Percentiles rank a stretch among this genome's conserved stretches.
Evolutionary conservation across 2,797 vertebrate species (phyloP).

Genomic region (Holocentrus rufus): DNA sequence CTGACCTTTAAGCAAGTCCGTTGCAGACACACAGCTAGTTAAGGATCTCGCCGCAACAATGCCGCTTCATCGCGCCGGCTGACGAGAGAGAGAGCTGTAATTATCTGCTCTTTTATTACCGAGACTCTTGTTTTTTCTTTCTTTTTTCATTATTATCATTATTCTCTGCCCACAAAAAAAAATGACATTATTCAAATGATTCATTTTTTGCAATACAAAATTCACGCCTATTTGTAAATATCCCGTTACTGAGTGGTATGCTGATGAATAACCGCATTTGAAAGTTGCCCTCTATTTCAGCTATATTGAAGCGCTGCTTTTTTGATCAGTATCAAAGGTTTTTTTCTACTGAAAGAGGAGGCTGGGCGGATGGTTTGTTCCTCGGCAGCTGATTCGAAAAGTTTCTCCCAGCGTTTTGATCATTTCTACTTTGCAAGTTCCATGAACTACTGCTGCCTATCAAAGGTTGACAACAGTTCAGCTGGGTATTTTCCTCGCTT

Average conservation of each 20-base stretch:
- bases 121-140: constrained; percentile 11
- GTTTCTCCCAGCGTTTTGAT: background rate
- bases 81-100: constrained; percentile 60
- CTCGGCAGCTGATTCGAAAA: background rate
- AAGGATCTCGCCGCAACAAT: constrained; percentile 74
- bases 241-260: constrained; percentile 23
- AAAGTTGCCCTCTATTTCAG: constrained; percentile 21
- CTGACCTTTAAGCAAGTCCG: constrained; percentile 80
- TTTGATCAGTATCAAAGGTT: constrained; percentile 19
- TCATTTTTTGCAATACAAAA: constrained; percentile 53
- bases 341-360: background rate
- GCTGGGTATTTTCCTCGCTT: constrained; percentile 21
- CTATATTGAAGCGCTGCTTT: constrained; percentile 4
- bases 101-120: constrained; percentile 68
- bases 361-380: background rate
- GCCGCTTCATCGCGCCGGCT: constrained; percentile 61
- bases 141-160: background rate
- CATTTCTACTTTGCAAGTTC: background rate
- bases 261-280: constrained; percentile 37
- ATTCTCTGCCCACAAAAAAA: constrained; percentile 18
- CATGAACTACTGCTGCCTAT: constrained; percentile 4
- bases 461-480: constrained; percentile 4
- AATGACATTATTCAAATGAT: constrained; percentile 50
- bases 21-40: constrained; percentile 70
- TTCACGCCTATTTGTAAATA: constrained; percentile 35